Percentiles rank a stretch among this genome's conserved stretches.
Conservation (phyloP, 2,113 vertebrate species). For the Anarhynchus alexandrinus region DNA sequence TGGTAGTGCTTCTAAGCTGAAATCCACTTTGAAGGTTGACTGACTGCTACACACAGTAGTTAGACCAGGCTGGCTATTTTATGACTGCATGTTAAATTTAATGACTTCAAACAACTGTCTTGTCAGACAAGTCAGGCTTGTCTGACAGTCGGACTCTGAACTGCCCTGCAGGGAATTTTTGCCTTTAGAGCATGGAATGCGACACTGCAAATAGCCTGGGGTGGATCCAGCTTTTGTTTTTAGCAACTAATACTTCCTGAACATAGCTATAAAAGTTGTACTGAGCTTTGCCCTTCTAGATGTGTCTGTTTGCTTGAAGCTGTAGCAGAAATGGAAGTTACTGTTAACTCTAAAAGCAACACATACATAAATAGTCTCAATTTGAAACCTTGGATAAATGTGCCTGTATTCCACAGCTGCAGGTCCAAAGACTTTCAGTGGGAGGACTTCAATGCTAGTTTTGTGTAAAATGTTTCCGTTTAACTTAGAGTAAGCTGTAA, state of each 20-base stretch:
- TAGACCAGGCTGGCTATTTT: background rate
- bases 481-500: background rate
- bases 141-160: constrained; percentile 15
- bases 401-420: background rate
- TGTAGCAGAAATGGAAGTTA: background rate
- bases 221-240: constrained; percentile 57
- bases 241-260: constrained; percentile 38
- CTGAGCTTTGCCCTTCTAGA: constrained; percentile 33
- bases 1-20: background rate
- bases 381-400: background rate
- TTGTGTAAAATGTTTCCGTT: background rate
- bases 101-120: constrained; percentile 25
- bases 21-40: background rate
- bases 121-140: background rate
- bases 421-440: background rate
- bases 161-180: constrained; percentile 40
- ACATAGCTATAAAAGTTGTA: background rate
- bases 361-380: background rate
- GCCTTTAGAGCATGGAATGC: constrained; percentile 29
- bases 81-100: constrained; percentile 7
- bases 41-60: background rate
- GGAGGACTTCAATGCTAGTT: background rate
- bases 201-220: constrained; percentile 42
- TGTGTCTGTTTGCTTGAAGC: background rate
- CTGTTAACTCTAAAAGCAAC: background rate